Evolutionary conservation across 2,113 vertebrate genomes (phyloP), one percentile per base, ranked within the genome.

Genomic region (Semicossyphus pulcher): DNA sequence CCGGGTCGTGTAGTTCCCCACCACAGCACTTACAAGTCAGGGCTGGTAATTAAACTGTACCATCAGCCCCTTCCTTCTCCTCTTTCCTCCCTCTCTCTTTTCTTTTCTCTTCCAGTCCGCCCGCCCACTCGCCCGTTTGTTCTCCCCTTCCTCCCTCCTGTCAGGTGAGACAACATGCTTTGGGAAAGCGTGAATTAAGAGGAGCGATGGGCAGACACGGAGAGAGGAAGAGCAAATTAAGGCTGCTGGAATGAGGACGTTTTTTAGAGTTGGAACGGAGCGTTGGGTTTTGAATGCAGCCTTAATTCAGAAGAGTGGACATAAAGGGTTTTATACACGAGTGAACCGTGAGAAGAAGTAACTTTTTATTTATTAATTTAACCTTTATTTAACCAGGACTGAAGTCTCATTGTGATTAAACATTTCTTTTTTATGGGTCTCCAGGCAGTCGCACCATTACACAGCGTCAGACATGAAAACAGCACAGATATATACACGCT

Each of bases 11-110:
- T 91, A 92, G 92, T 93, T 94, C 90, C 91, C 87, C 90, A 91
- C 91, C 91, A 88, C 76, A 93, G 91, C 91, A 93, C 89, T 92
- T 94, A 93, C 90, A 94, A 93, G 93, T 89, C 92, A 93, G 91
- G 65, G 44, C 78, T 84, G 91, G 92, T 93, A 94, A 94, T 94
- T 94, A 94, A 94, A 94, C 91, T 91, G 87, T 93, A 93, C 88
- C 52, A 92, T 88, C 86, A 81, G 78, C 72, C 76, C 29, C 63
- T 69, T 66, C 59, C 14, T 62, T 23, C 54, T 37, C 78, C 57
- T 6, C 54, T 58, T 48, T 45, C 45, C 41, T 68, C 53, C 48
- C 58, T 58, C 59, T 42, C 39, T 51, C 49, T 57, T 26, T 63
- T 62, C 66, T 57, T 70, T 56, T 20, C 65, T 63, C 53, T 62